Evolutionary conservation across 2,113 vertebrate species (phyloP).

Genomic region (Lagopus leucura): DNA sequence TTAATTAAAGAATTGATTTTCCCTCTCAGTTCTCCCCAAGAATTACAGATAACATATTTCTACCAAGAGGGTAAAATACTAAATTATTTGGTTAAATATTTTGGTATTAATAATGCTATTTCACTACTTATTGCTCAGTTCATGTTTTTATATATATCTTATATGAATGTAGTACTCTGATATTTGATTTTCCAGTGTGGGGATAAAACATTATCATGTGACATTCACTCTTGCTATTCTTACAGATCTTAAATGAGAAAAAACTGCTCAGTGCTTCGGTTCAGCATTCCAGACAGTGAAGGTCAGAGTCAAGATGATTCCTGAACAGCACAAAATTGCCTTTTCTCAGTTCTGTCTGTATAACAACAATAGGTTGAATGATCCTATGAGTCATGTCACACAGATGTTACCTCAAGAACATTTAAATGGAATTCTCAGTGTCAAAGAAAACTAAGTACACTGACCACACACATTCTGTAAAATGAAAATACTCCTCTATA

Average conservation of each 20-base stretch:
- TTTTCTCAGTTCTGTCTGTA: neutral
- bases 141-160: neutral
- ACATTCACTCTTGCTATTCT: neutral
- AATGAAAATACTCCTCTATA: slow-evolving; percentile 16
- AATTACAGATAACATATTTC: neutral
- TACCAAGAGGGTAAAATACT: neutral
- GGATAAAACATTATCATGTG: neutral
- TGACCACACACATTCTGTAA: slow-evolving; percentile 32
- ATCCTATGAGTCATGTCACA: slow-evolving; percentile 10
- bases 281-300: neutral
- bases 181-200: neutral
- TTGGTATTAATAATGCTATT: neutral
- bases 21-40: neutral
- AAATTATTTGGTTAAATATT: neutral
- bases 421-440: slow-evolving; percentile 44
- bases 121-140: neutral
- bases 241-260: neutral
- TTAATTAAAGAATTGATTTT: neutral
- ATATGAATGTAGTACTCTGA: neutral
- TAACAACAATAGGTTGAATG: neutral
- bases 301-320: neutral
- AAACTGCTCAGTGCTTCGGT: neutral
- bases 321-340: neutral
- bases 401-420: slow-evolving; percentile 50
- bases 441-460: slow-evolving; percentile 22